Conservation (phyloP, 2,888 invertebrate genomes). For the Lasioglossum marginatum region DNA sequence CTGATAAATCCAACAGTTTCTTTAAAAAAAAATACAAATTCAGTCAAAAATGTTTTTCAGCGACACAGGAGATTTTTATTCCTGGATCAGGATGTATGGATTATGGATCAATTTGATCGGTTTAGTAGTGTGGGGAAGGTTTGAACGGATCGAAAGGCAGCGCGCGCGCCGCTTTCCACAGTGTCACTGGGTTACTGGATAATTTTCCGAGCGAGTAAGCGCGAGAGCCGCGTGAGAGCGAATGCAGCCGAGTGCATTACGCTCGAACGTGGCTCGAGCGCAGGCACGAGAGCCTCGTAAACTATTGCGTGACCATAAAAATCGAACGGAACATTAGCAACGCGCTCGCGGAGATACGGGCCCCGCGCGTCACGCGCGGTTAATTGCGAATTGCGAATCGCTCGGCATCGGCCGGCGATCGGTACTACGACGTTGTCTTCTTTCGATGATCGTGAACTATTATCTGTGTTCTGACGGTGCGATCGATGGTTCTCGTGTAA, state of each 20-base stretch:
- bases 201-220: conserved; percentile 71
- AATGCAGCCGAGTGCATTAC: conserved; percentile 54
- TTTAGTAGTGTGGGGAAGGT: not conserved
- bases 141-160: not conserved
- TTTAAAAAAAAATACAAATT: no score
- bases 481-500: not conserved
- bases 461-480: not conserved
- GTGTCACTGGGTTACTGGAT: conserved; percentile 71
- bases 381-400: conserved; percentile 27
- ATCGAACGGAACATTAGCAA: conserved; percentile 54
- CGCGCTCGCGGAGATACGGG: conserved; percentile 40
- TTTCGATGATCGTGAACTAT: conserved; percentile 11
- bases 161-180: conserved; percentile 54
- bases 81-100: not conserved
- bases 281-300: conserved; percentile 55
- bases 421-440: not conserved
- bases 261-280: conserved; percentile 54
- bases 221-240: conserved; percentile 64
- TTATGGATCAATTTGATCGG: not conserved
- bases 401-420: not conserved
- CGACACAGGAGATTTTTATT: not conserved
- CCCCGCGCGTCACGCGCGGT: conserved; percentile 44
- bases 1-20: not conserved
- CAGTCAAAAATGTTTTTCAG: not conserved
- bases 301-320: conserved; percentile 52